Evolutionary conservation across 2,888 invertebrate species (phyloP), one percentile per base, ranked within the genome.

Genomic region (Apamea sordens): DNA sequence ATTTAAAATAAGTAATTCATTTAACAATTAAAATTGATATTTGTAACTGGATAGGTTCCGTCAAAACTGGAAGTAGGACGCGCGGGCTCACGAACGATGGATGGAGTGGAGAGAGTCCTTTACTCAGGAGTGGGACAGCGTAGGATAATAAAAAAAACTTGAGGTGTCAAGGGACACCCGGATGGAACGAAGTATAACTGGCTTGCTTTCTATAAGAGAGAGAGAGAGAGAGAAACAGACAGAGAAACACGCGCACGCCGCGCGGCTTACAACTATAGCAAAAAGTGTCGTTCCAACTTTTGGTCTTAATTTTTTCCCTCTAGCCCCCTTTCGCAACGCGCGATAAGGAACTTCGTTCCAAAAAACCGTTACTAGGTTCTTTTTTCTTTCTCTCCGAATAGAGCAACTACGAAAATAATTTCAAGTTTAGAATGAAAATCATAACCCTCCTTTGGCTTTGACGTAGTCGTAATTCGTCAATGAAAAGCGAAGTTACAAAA

Each of bases 401-500:
- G 21, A 74, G 0, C 1, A 68, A 50, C 1, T 41, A 68, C 21
- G 21, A 69, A 67, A 68, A n/a, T n/a, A 32, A 53, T 53, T 10
- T 44, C 18, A 44, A 68, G 6, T 68, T n/a, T 4, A 3, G n/a
- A 28, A 68, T 47, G 21, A 47, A 68, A 47, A 47, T 47, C n/a
- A 18, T 44, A 44, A 44, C 41, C 56, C 24, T 18, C 44, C 44
- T 44, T 44, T 44, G 1, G 18, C 10, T 68, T 68, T 44, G 11
- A 28, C 69, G 13, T 32, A 24, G 32, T 47, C 24, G 15, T n/a
- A n/a, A n/a, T n/a, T n/a, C 2, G 32, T 15, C 13, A 50, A 32
- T 64, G n/a, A 69, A 63, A 77, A 44, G 15, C 8, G 8, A 77
- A 53, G 41, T 53, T 63, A 63, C 50, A 24, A 47, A 53, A 44